Base-by-base conservation (phyloP, 2,113 vertebrate genomes). In the Pelmatolapia mariae region DNA sequence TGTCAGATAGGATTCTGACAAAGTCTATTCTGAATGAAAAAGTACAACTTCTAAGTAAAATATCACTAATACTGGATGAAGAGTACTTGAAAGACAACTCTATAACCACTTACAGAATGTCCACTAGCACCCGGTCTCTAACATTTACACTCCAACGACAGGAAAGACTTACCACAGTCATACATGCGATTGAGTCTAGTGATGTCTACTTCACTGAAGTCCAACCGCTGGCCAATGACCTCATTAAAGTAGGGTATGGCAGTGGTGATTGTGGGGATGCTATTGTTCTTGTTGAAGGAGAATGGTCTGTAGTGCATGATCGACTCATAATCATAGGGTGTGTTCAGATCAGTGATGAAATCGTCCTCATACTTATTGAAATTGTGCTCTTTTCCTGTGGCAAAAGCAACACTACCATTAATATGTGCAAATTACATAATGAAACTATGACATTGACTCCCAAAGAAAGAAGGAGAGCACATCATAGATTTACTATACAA, bases 311-410 rank as follows among this genome's bases (percentile, higher is more conserved):
- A 99, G 92, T 99, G 98, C 98, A 99, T 98, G 91, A 99, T 0
- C 11, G 98, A 99, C 89, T 99, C 98, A 0, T 99, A 99, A 87
- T 99, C 98, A 11, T 99, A 99, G 1, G 98, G 95, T 0, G 98
- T 98, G 94, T 99, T 99, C 91, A 98, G 94, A 81, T 98, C 98
- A 8, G 97, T 97, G 94, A 98, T 97, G 78, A 79, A 92, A 50
- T 29, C 85, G 22, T 98, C 98, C 3, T 96, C 31, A 0, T 98
- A 98, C 81, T 96, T 97, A 0, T 90, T 50, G 88, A 99, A 99
- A 86, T 98, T 99, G 90, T 98, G 96, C 22, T 95, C 86, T 33
- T 2, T 91, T 36, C 86, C 98, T 99, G 89, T 45, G 5, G 26
- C 16, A 22, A 81, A n/a, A 84, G 4, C 33, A 33, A n/a, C 4